Evolutionary conservation across 1,140 invertebrate genomes (phyloP).

Genomic region (Steinernema feltiae): DNA sequence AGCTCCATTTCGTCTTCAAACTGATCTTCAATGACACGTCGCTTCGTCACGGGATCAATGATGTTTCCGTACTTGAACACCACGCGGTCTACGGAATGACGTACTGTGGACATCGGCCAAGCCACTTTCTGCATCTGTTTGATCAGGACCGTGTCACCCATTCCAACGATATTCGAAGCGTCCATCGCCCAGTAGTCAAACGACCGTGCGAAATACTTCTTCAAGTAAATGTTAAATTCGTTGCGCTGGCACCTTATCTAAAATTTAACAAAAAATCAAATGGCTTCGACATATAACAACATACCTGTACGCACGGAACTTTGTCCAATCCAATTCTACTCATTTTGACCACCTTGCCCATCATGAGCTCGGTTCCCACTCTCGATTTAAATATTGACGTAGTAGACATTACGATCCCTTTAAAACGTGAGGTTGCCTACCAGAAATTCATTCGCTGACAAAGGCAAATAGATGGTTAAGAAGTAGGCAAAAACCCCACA

Average conservation of each 20-base stretch:
- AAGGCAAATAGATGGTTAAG: conserved; percentile 16
- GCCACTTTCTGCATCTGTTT: conserved; percentile 27
- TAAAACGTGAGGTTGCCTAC: background rate
- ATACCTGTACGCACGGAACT: conserved; percentile 40
- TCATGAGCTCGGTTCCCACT: conserved; percentile 35
- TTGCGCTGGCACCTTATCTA: conserved; percentile 47
- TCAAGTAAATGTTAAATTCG: conserved; percentile 47
- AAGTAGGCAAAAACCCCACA: background rate
- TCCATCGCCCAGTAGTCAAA: conserved; percentile 52
- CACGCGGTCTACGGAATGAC: conserved; percentile 42
- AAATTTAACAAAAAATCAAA: too few relatives aligned
- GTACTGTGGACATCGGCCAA: conserved; percentile 35
- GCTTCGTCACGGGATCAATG: conserved; percentile 48
- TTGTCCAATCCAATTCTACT: conserved; percentile 46
- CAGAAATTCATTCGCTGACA: background rate
- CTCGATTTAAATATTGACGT: conserved; percentile 21
- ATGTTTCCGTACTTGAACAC: conserved; percentile 48
- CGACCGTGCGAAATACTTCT: conserved; percentile 41
- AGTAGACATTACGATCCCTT: too few relatives aligned
- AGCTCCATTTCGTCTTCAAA: conserved; percentile 47
- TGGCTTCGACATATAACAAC: too few relatives aligned
- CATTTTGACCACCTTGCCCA: conserved; percentile 47
- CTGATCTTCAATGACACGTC: conserved; percentile 36
- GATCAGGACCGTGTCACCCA: conserved; percentile 51
- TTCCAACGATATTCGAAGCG: conserved; percentile 18